Base-by-base conservation (phyloP, 2,113 vertebrate genomes). In the Crotalus helleri region DNA sequence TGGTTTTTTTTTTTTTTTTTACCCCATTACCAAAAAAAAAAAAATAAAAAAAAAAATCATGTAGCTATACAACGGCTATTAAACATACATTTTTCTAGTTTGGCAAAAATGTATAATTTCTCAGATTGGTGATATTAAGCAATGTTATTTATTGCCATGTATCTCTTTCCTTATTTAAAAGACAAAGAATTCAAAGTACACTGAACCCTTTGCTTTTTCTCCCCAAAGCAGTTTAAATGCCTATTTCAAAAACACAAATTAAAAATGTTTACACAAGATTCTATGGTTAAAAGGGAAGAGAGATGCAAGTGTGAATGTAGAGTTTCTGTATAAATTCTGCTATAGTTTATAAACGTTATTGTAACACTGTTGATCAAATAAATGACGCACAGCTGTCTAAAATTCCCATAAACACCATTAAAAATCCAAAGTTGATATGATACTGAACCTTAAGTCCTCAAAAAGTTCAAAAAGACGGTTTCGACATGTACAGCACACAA, bases 351-450 rank as follows among this genome's bases (percentile, higher is more conserved):
- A 98, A 98, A 98, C 95, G 55, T 97, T 95, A 94, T 97, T 97
- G 96, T 98, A 98, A 98, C 97, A 98, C 98, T 98, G 98, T 97
- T 97, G 98, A 98, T 98, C 97, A 98, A 98, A 98, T 97, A 97
- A 98, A 96, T 97, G 97, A 98, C 93, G 95, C 95, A 97, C 96
- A 95, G 97, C 97, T 98, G 97, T 98, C 98, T 98, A 98, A 98
- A 98, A 98, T 98, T 97, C 97, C 95, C 97, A 97, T 97, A 98
- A 98, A 98, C 97, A 97, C 97, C 96, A 98, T 98, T 98, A 98
- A 98, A 98, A 98, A 98, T 97, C 97, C 96, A 96, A 98, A 98
- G 96, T 97, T 97, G 97, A 97, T 98, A 98, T 97, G 97, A 98
- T 97, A 98, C 96, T 97, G 98, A 98, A 97, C 96, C 97, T 98